These are phyloP conservation scores for Xanthostigma xanthostigma DNA, from an alignment of 2,888 invertebrate genomes.

Conservation along the genomic window DNA sequence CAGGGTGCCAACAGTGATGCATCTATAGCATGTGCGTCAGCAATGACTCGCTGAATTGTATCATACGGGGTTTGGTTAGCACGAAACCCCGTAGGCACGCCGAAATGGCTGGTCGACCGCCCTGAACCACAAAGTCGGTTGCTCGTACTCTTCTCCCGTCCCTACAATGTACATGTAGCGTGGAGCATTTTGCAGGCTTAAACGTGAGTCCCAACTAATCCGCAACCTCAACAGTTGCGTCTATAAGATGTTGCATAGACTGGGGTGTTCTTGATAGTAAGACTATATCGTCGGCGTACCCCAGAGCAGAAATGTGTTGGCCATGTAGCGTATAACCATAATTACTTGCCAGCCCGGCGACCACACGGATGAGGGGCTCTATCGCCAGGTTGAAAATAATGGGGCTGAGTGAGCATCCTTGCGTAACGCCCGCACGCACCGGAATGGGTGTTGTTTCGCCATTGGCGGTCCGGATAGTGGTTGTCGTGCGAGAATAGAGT, in stretches of 20 bases:
- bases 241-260: background rate
- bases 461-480: conserved; percentile 8
- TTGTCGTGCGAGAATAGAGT: conserved; percentile 11
- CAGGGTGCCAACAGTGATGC: conserved; percentile 11
- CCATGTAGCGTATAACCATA: background rate
- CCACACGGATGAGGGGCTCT: background rate
- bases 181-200: too few relatives aligned
- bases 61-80: too few relatives aligned
- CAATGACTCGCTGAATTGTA: background rate
- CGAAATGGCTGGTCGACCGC: too few relatives aligned
- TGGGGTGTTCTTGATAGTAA: conserved; percentile 7
- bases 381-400: too few relatives aligned
- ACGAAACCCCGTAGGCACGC: too few relatives aligned
- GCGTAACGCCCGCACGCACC: conserved; percentile 18
- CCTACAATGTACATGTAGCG: too few relatives aligned
- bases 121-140: too few relatives aligned
- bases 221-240: background rate
- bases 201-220: too few relatives aligned
- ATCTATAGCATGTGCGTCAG: conserved; percentile 6
- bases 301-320: background rate
- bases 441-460: conserved; percentile 13
- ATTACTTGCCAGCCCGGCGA: background rate
- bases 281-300: conserved; percentile 17
- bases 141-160: too few relatives aligned
- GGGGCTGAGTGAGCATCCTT: conserved; percentile 20